A percentile compares a stretch with the other conserved stretches of the same genome.
Evolutionary conservation across 2,113 vertebrate species (phyloP).

Genomic region (Nycticorax nycticorax): DNA sequence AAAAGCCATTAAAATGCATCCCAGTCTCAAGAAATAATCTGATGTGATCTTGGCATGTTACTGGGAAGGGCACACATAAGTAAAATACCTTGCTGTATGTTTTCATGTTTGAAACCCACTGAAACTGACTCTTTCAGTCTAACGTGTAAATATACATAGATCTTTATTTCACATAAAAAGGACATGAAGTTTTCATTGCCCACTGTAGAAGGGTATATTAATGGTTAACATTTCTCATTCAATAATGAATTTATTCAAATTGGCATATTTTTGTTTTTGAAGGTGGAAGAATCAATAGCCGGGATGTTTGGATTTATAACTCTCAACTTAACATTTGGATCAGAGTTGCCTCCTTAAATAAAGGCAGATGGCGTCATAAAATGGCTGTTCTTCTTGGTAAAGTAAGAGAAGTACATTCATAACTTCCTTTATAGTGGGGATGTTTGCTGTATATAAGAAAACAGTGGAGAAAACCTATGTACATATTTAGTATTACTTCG

Average conservation of each 20-base stretch:
- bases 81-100: background rate
- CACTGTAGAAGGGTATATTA: background rate
- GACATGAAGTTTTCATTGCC: background rate
- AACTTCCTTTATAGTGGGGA: background rate
- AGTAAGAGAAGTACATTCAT: conserved; percentile 77
- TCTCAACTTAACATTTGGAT: conserved; percentile 99
- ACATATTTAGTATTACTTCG: background rate
- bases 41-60: background rate
- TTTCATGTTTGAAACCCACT: background rate
- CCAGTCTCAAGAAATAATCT: background rate
- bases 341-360: conserved; percentile 95
- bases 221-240: background rate
- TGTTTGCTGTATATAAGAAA: background rate
- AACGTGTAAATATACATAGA: background rate
- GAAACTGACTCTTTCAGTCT: background rate
- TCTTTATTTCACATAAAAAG: background rate
- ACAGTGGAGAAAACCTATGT: background rate
- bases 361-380: conserved; percentile 98
- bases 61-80: background rate
- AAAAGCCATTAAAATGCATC: background rate
- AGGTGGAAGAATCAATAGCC: conserved; percentile 97
- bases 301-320: conserved; percentile 99
- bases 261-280: conserved; percentile 6
- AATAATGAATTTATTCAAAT: background rate
- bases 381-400: conserved; percentile 97